phyloP scores from a whole-genome alignment of 2,113 vertebrate species.

The Thinocorus orbignyianus region DNA sequence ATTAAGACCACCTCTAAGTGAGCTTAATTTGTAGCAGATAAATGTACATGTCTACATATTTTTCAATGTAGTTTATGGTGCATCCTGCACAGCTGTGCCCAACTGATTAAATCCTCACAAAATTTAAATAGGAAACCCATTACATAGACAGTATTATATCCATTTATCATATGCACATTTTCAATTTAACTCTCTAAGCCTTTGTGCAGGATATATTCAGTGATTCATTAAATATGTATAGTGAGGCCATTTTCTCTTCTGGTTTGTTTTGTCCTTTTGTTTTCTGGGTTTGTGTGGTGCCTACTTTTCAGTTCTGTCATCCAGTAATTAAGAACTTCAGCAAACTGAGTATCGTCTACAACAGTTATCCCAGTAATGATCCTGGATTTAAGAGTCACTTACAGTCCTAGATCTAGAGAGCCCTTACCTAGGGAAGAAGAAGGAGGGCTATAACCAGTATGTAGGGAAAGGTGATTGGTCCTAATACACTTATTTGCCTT shows the following conservation, averaged over 20 bases:
- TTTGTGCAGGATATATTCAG: not conserved
- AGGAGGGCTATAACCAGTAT: not conserved
- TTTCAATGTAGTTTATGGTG: conserved; percentile 83
- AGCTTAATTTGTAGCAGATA: conserved; percentile 88
- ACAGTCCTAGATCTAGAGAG: not conserved
- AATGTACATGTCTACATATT: conserved; percentile 85
- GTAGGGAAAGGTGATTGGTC: not conserved
- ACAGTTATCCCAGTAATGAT: not conserved
- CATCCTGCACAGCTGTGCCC: conserved; percentile 83
- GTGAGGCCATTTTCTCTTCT: conserved; percentile 18
- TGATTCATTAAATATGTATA: conserved; percentile 67
- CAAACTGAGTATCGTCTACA: not conserved
- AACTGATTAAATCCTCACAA: conserved; percentile 85
- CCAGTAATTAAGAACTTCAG: not conserved
- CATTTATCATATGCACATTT: conserved; percentile 78
- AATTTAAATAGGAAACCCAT: conserved; percentile 90
- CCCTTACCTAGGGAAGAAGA: not conserved
- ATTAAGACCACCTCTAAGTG: conserved; percentile 87
- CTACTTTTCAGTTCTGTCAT: not conserved
- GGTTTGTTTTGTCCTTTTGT: conserved; percentile 30
- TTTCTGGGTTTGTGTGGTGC: not conserved
- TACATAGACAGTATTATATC: conserved; percentile 81
- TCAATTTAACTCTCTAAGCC: conserved; percentile 70
- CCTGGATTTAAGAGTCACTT: not conserved
- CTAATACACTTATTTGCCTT: not conserved